Base-by-base conservation (phyloP, 2,113 vertebrate species). In the Crotalus horridus region DNA sequence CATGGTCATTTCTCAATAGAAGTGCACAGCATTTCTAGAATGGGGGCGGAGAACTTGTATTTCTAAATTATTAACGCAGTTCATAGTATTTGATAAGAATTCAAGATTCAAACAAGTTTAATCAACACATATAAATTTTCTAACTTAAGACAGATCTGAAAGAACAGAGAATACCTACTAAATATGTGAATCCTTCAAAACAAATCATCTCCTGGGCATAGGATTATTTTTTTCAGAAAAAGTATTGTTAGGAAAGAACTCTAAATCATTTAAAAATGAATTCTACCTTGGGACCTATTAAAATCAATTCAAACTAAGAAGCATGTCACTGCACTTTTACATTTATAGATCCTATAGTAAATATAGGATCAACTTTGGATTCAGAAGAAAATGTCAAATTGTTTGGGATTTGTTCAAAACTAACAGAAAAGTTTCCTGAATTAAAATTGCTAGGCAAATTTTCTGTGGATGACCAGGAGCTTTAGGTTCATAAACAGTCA, bases 101-200 rank as follows among this genome's bases (percentile, higher is more conserved):
- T 43, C 87, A 23, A 92, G 51, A 89, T 92, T 23, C 59, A 93
- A 95, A 96, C 93, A 96, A 94, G 95, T 94, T 96, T 95, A 90
- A 95, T 43, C 94, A 95, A 91, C 92, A 85, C 95, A 96, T 95
- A 3, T 0, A 95, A 92, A 93, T 96, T 56, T 95, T 96, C 93
- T 95, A 94, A 93, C 95, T 96, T 95, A 96, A 95, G 95, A 95
- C 95, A 94, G 94, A 95, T 90, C 89, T 59, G 93, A 69, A 96
- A 94, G 95, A 94, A 93, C 92, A 94, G 92, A 96, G 96, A 95
- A 92, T 93, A 89, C 93, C 93, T 94, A 89, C 93, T 92, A 92
- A 95, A 91, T 87, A 69, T 33, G 91, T 0, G 29, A 92, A 95
- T 93, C 95, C 95, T 96, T 97, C 96, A 96, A 95, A 96, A 95